Evolutionary conservation across 2,888 invertebrate genomes (phyloP).

Genomic region (Antheraea yamamai): DNA sequence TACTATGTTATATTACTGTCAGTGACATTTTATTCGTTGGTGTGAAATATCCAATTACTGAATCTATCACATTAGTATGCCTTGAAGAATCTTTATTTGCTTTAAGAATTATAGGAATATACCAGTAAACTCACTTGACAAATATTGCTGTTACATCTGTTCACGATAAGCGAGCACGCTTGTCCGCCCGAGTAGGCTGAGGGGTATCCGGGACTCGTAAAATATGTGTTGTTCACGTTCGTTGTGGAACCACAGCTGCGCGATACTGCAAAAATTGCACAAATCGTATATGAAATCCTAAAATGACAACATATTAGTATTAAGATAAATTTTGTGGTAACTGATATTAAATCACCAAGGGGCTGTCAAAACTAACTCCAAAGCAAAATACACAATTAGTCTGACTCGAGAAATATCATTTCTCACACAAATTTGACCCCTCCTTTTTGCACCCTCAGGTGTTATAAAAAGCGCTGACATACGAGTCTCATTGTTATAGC

Average conservation of each 20-base stretch:
- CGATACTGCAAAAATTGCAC: constrained; percentile 81
- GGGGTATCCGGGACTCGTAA: constrained; percentile 90
- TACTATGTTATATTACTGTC: no score
- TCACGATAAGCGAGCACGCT: constrained; percentile 87
- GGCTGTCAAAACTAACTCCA: no score
- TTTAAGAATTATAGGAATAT: not conserved
- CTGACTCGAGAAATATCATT: no score
- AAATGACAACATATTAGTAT: not conserved
- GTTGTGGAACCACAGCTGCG: constrained; percentile 87
- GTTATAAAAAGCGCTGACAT: no score
- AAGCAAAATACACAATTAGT: no score
- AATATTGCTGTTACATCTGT: constrained; percentile 85
- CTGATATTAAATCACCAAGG: no score
- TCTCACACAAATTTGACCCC: no score
- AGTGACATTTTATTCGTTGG: no score
- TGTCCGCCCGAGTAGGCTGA: constrained; percentile 85
- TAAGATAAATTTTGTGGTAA: not conserved
- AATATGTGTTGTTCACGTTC: constrained; percentile 91
- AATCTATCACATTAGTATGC: no score
- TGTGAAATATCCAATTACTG: no score
- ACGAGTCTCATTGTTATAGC: no score
- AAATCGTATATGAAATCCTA: not conserved
- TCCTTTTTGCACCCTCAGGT: no score
- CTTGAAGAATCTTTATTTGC: not conserved
- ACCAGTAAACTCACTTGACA: constrained; percentile 84